phyloP scores from a whole-genome alignment of 2,888 invertebrate genomes.

The Drosophila helvetica region DNA sequence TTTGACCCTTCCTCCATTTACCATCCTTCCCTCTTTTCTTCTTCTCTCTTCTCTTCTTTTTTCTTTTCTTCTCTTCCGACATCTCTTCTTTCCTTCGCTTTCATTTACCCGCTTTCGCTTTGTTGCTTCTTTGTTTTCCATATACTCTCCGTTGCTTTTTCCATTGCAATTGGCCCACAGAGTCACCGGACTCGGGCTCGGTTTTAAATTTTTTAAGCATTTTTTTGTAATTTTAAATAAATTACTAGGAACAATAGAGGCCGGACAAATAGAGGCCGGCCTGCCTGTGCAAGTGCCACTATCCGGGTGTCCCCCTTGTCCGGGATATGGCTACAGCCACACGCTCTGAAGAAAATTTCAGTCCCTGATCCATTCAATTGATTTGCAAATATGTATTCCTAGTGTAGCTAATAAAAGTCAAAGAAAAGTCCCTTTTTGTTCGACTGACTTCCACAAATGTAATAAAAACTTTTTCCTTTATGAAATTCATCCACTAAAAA shows the following conservation, averaged over 20 bases:
- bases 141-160: slow-evolving; percentile 42
- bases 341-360: too few relatives aligned
- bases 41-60: not conserved
- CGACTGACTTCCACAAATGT: too few relatives aligned
- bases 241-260: not conserved
- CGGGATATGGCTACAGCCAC: too few relatives aligned
- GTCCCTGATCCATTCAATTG: too few relatives aligned
- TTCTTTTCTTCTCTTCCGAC: not conserved
- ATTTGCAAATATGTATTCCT: too few relatives aligned
- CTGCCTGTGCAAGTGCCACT: too few relatives aligned
- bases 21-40: not conserved
- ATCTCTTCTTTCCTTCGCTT: not conserved
- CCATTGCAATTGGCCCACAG: slow-evolving; percentile 22
- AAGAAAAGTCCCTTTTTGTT: too few relatives aligned
- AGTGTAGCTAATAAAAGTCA: too few relatives aligned
- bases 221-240: slow-evolving; percentile 31
- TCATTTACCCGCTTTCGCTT: not conserved
- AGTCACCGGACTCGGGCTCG: not conserved
- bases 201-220: slow-evolving; percentile 42
- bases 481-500: too few relatives aligned
- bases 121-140: slow-evolving; percentile 16
- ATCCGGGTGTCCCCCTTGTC: too few relatives aligned
- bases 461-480: too few relatives aligned
- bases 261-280: not conserved
- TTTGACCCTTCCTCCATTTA: slow-evolving; percentile 36